phyloP scores from a whole-genome alignment of 2,113 vertebrate species.

The Heterotis niloticus region DNA sequence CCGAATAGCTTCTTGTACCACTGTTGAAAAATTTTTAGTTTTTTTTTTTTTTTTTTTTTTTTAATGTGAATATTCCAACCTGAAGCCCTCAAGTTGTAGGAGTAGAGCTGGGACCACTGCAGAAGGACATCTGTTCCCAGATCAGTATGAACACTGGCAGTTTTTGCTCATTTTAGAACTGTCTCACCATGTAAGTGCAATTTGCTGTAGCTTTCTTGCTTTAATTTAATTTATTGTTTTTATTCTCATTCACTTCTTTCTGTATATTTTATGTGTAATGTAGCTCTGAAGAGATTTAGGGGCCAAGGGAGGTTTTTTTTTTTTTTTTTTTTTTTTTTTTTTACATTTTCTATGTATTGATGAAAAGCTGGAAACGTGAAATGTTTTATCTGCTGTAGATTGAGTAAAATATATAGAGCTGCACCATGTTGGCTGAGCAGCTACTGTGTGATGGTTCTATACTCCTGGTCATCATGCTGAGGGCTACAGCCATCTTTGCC shows the following conservation, averaged over 20 bases:
- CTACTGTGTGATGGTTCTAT: too few relatives aligned
- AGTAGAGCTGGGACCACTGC: too few relatives aligned
- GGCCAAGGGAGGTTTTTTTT: neutral
- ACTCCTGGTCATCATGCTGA: neutral
- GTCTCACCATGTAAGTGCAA: constrained; percentile 12
- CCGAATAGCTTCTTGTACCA: neutral
- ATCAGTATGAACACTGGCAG: too few relatives aligned
- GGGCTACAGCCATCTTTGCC: neutral
- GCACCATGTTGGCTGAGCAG: too few relatives aligned
- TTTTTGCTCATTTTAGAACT: neutral
- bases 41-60: too few relatives aligned
- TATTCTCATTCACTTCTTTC: neutral
- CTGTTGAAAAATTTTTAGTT: neutral
- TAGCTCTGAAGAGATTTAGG: constrained; percentile 4
- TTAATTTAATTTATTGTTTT: constrained; percentile 12
- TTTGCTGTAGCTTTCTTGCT: constrained; percentile 13
- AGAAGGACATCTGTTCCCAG: too few relatives aligned
- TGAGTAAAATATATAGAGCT: constrained; percentile 8
- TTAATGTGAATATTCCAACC: too few relatives aligned
- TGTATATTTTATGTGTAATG: constrained; percentile 5
- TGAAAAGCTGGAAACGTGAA: neutral
- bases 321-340: constrained; percentile 1
- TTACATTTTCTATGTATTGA: constrained; percentile 2
- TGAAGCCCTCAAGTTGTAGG: too few relatives aligned
- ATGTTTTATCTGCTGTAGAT: neutral